Evolutionary conservation across 1,140 invertebrate species (phyloP).

Genomic region (Daktulosphaira vitifoliae): DNA sequence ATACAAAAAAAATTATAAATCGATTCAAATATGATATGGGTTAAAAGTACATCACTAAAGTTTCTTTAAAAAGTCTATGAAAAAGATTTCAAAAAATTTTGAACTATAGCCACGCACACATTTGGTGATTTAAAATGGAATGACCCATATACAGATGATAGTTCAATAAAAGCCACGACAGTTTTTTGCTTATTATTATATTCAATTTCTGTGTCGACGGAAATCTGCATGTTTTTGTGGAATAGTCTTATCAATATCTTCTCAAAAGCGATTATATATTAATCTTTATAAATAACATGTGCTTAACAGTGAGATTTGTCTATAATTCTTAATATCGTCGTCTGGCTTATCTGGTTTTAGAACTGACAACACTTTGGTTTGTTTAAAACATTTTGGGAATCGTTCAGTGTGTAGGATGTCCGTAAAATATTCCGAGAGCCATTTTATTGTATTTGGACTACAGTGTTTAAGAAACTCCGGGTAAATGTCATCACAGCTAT

Average conservation of each 20-base stretch:
- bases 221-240: constrained; percentile 17
- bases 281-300: constrained; percentile 30
- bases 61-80: too few relatives aligned
- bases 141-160: constrained; percentile 18
- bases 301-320: constrained; percentile 31
- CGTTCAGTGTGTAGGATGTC: constrained; percentile 4
- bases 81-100: too few relatives aligned
- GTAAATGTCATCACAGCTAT: constrained; percentile 14
- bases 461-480: constrained; percentile 16
- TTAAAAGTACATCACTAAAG: too few relatives aligned
- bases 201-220: constrained; percentile 7
- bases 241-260: not conserved
- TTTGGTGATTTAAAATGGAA: too few relatives aligned
- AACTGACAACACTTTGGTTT: constrained; percentile 27
- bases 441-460: constrained; percentile 11
- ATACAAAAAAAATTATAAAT: too few relatives aligned
- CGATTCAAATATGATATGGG: too few relatives aligned
- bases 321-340: constrained; percentile 20
- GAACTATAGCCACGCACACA: too few relatives aligned
- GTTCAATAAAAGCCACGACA: constrained; percentile 5
- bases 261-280: constrained; percentile 28
- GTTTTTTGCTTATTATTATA: constrained; percentile 18
- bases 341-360: constrained; percentile 35
- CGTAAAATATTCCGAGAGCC: constrained; percentile 16
- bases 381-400: constrained; percentile 33